Base-by-base conservation (phyloP, 2,888 invertebrate species). In the Scaptomyza reducta region DNA sequence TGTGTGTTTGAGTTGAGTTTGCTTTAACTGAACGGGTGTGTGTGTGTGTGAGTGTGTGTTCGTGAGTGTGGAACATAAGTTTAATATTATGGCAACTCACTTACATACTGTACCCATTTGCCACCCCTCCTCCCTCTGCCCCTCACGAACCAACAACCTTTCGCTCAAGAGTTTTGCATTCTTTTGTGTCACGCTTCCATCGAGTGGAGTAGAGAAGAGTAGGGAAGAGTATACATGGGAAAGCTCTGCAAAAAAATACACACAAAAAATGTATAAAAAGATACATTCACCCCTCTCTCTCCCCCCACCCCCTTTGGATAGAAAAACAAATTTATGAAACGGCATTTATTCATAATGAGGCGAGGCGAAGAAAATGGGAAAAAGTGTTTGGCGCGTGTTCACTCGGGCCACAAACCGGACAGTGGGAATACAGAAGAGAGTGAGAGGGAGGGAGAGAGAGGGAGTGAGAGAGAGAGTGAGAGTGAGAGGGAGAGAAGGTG, bases 321-420 rank as follows among this genome's bases (percentile, higher is more conserved):
- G 76, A 73, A 79, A 72, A 77, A 77, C 64, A 84, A 87, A 87
- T 87, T 77, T 82, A 87, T 84, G 87, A 84, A 82, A 84, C 72
- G 78, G 78, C 87, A 80, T 82, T 81, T 82, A 87, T 82, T 81
- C 87, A 87, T 87, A 82, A 82, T 87, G 87, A 87, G 82, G 58
- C 66, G 38, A 73, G 16, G 16, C 46, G 29, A 35, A 31, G 35
- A 35, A 35, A 62, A 66, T 79, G 65, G 60, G 70, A 64, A 72
- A 80, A 87, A 77, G 78, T 74, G 77, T 85, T 81, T 68, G 74
- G 77, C 67, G 74, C 71, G 65, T 79, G 31, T 67, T 64, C 74
- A 71, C 68, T 72, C 58, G 51, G 33, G 41, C 73, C 72, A 56
- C 53, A 42, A 57, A 42, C 49, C 33, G 61, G 66, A 46, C 51